Percentiles rank a stretch among this genome's conserved stretches.
These are phyloP conservation scores for Drosophila tropicalis DNA, from an alignment of 1,140 invertebrate species.

Conservation along the genomic window DNA sequence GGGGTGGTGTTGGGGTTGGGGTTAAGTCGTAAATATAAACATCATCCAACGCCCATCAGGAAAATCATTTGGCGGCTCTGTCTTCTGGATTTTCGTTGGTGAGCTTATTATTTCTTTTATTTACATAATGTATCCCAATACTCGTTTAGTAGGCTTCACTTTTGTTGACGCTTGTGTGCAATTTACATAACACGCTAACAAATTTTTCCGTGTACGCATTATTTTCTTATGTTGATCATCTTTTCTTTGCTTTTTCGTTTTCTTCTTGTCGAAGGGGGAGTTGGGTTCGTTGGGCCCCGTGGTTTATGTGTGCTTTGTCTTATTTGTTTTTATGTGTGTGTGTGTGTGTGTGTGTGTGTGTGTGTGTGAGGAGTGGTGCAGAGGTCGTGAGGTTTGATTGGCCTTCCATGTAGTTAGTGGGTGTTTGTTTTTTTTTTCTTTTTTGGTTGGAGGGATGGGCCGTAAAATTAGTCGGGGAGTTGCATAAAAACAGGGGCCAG, in stretches of 20 bases:
- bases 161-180: conserved; percentile 62
- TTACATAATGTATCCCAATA: conserved; percentile 73
- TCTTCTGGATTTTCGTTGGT: conserved; percentile 28
- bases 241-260: conserved; percentile 16
- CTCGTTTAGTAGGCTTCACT: conserved; percentile 38
- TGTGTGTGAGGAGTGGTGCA: conserved; percentile 6
- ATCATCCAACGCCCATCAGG: conserved; percentile 68
- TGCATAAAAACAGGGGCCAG: conserved; percentile 1
- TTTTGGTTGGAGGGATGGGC: conserved; percentile 44
- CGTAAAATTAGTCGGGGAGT: conserved; percentile 67
- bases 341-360: conserved; percentile 24
- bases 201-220: conserved; percentile 42
- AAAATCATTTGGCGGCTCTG: conserved; percentile 61
- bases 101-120: conserved; percentile 79
- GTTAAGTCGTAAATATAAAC: conserved; percentile 55
- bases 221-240: conserved; percentile 53
- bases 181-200: conserved; percentile 80
- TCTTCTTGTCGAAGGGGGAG: conserved; percentile 8
- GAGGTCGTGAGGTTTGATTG: conserved; percentile 69
- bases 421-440: conserved; percentile 26
- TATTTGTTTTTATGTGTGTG: conserved; percentile 60
- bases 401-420: conserved; percentile 66
- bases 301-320: conserved; percentile 76
- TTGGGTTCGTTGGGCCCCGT: conserved; percentile 31
- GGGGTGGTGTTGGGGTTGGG: neutral